phyloP scores from a whole-genome alignment of 35 echinoderm and acorn worm genomes.

The Lytechinus variegatus region DNA sequence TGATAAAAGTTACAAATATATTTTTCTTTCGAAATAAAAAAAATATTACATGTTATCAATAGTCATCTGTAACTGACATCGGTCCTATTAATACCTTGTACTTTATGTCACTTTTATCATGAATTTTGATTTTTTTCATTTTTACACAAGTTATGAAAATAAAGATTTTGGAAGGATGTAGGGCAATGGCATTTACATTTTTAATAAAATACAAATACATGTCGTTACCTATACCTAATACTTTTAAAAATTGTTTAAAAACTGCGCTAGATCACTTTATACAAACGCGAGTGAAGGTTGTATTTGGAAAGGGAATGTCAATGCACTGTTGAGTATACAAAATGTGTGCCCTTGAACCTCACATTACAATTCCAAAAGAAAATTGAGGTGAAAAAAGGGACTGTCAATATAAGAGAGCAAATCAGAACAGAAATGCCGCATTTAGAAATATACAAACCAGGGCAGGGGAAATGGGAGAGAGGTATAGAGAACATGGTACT shows the following conservation, averaged over 20 bases:
- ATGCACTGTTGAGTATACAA: constrained; percentile 32
- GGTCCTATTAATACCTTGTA: too few species aligned
- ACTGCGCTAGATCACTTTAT: not conserved
- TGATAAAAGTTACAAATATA: too few species aligned
- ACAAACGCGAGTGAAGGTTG: not conserved
- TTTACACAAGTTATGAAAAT: too few species aligned
- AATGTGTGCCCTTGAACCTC: constrained; percentile 17
- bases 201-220: too few species aligned
- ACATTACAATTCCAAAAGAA: constrained; percentile 23
- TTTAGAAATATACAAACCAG: not conserved
- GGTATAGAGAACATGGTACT: not conserved
- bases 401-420: constrained; percentile 26
- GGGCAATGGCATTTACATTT: too few species aligned
- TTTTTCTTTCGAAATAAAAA: too few species aligned
- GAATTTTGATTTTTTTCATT: too few species aligned
- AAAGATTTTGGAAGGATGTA: too few species aligned
- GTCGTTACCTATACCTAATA: too few species aligned
- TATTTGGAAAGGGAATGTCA: constrained; percentile 45
- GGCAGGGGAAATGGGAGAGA: not conserved
- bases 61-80: too few species aligned
- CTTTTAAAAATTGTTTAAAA: constrained; percentile 5
- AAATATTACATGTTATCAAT: too few species aligned
- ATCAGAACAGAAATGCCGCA: not conserved
- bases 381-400: not conserved
- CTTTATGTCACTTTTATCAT: too few species aligned